Evolutionary conservation across 2,797 vertebrate species (phyloP).

Genomic region (Tarsius wallacei): DNA sequence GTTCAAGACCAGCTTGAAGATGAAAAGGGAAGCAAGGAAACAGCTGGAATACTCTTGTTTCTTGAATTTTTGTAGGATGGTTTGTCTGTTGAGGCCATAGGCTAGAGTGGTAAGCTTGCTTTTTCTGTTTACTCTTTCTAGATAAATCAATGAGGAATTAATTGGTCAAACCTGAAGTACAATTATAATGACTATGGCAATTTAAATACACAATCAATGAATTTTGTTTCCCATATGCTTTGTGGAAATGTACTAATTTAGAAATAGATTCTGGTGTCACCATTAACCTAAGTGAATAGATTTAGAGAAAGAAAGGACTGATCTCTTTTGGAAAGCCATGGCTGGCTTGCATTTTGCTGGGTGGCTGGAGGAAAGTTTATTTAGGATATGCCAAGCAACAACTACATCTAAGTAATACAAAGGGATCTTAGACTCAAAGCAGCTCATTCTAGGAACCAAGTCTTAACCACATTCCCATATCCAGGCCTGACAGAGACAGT

Average conservation of each 20-base stretch:
- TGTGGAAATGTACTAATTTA: constrained; percentile 45
- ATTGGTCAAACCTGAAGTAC: neutral
- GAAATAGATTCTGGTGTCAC: neutral
- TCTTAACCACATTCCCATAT: neutral
- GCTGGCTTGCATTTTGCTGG: neutral
- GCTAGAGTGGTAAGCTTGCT: neutral
- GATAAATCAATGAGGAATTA: neutral
- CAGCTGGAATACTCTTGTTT: neutral
- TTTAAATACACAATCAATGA: neutral
- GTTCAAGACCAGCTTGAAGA: neutral
- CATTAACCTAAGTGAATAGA: neutral
- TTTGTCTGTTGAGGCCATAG: neutral
- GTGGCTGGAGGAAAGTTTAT: neutral
- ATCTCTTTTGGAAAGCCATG: neutral
- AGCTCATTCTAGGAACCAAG: neutral
- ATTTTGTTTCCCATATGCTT: constrained; percentile 12
- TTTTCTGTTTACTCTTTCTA: constrained; percentile 37
- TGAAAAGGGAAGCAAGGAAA: neutral
- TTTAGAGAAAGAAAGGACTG: neutral
- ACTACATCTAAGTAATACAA: neutral
- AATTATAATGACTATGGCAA: neutral
- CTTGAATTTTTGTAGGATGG: neutral
- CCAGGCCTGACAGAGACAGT: neutral
- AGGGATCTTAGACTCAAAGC: neutral
- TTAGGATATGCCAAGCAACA: neutral